These are phyloP conservation scores for Rallus limicola DNA, from an alignment of 2,113 vertebrate genomes.

Conservation along the genomic window DNA sequence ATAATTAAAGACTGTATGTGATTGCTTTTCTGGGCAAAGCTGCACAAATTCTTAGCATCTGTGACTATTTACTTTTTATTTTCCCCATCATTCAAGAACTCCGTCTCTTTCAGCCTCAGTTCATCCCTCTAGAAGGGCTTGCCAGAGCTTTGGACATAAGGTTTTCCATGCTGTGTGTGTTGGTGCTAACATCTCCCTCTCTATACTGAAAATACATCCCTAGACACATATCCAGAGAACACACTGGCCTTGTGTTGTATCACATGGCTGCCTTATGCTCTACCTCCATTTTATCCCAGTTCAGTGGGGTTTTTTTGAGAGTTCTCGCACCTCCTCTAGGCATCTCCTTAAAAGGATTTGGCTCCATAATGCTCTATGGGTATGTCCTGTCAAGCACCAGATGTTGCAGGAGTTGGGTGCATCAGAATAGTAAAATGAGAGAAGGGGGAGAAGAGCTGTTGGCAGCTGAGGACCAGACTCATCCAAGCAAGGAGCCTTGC, in stretches of 20 bases:
- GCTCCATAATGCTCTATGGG: background rate
- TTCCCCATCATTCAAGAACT: background rate
- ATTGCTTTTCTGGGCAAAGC: background rate
- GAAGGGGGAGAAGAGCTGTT: background rate
- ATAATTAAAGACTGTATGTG: background rate
- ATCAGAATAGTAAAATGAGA: background rate
- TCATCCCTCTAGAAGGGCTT: background rate
- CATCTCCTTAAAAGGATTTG: background rate
- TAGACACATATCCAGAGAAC: background rate
- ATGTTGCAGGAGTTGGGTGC: background rate
- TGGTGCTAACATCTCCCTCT: background rate
- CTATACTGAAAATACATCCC: background rate
- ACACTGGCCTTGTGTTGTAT: background rate
- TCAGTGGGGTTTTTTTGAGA: background rate
- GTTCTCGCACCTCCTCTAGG: background rate
- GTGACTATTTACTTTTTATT: background rate
- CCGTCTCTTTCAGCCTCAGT: background rate
- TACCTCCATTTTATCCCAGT: background rate
- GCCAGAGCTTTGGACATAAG: background rate
- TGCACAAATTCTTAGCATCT: background rate
- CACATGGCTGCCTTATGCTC: background rate
- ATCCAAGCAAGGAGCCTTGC: background rate
- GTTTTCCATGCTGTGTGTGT: background rate
- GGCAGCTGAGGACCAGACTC: background rate
- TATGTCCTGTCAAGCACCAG: background rate